Evolutionary conservation across 2,888 invertebrate genomes (phyloP), one percentile per base, ranked within the genome.

Genomic region (Leptarthrus brevirostris): DNA sequence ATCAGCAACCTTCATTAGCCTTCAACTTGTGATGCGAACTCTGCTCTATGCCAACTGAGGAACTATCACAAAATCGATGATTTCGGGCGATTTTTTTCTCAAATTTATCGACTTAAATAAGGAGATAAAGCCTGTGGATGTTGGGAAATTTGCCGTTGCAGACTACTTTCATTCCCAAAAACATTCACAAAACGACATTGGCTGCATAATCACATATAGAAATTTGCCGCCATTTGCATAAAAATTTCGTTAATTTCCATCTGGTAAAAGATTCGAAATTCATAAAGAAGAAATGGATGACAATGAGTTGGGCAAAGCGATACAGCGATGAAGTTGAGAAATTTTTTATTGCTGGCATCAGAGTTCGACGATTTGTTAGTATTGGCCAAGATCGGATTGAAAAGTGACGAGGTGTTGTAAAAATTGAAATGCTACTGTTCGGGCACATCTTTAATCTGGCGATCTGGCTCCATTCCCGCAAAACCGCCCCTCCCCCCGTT

Each of bases 231-330:
- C 44, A 64, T 64, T 64, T 64, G 44, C 64, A 64, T 64, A 64
- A 44, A 64, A 44, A 64, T 64, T 64, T 64, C 44, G 24, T 64
- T 64, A 64, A 64, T 64, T 44, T 36, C 22, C 58, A 36, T 58
- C 36, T 18, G 36, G 58, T 18, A 18, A 58, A 58, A 58, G 18
- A 58, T 58, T 58, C 58, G 36, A 58, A 64, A 44, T 64, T 64
- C 24, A 36, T 47, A 10, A 24, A 47, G 20, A 24, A 47, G 40
- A 47, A 49, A 26, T 44, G 14, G 64, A 64, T 64, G 64, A 64
- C 64, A 64, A 44, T 64, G 44, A 64, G 16, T 64, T 64, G 64
- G 58, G 64, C 44, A 64, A 64, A 64, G 22, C 36, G 61, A 61
- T 61, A 8, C 40, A 64, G 22, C 36, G 61, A 61, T 61, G 14